Evolutionary conservation across 2,888 invertebrate genomes (phyloP), one percentile per base, ranked within the genome.

Genomic region (Lydus trimaculatus): DNA sequence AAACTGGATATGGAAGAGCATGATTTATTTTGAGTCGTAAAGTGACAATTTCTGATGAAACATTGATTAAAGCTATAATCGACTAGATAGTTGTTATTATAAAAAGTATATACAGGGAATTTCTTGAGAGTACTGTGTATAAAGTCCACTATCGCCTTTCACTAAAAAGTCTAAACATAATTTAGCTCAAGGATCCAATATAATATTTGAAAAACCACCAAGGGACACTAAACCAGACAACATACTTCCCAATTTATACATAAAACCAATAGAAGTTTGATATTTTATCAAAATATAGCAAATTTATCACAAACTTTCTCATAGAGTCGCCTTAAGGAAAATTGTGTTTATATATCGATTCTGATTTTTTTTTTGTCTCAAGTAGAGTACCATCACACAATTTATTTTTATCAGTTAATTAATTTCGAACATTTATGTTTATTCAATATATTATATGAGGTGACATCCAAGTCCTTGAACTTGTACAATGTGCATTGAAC

Each of bases 401-500:
- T 33, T 52, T 25, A 25, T 52, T 52, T 11, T 9, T 52, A 11
- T 52, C 4, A 52, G 3, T 23, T 23, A 25, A 13, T 23, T 52
- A 13, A 4, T 56, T 56, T 48, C 20, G 48, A 7, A n/a, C 20
- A 20, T 48, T 48, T n/a, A 56, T 56, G n/a, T 56, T 13, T 56
- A 15, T 56, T 56, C 6, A 56, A 56, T 56, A n/a, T n/a, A n/a
- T n/a, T n/a, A n/a, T n/a, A 28, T 13, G 8, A 56, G 56, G 56
- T 56, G 56, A 56, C 56, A 56, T 48, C n/a, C 63, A 59, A 61
- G 72, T 67, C 77, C 77, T 77, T 77, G 76, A 77, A 77, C 76
- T 76, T 74, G 70, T 70, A 70, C 72, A 68, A 74, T 76, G 76
- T 78, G 75, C 78, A 75, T 74, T 76, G 78, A 78, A 78, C 78